Evolutionary conservation across 2,113 vertebrate genomes (phyloP), one percentile per base, ranked within the genome.

Genomic region (Ageneiosus marmoratus): DNA sequence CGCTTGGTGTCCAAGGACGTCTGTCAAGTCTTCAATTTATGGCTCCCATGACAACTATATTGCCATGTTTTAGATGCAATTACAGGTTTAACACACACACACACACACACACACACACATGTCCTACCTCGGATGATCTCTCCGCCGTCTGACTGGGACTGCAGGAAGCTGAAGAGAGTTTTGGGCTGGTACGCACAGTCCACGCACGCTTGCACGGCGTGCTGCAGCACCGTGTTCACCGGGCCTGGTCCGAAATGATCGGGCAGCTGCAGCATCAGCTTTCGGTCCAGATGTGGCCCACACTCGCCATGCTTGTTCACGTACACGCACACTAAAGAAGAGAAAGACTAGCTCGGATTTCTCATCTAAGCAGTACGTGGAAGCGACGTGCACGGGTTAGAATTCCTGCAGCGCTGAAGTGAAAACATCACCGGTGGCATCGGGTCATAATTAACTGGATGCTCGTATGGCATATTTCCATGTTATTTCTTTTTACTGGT

Each of bases 161-260:
- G 97, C 48, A 99, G 95, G 90, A 98, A 96, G 63, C 95, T 91
- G 91, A 98, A 96, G 84, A 99, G 95, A 62, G 93, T 91, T 83
- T 97, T 96, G 55, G 95, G 91, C 79, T 97, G 94, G 92, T 95
- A 93, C 56, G 97, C 96, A 88, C 96, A 98, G 92, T 99, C 96
- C 84, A 99, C 96, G 0, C 96, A 99, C 82, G 97, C 96, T 91
- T 99, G 98, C 6, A 99, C 96, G 0, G 95, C 95, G 88, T 95
- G 95, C 89, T 96, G 96, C 55, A 99, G 95, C 0, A 99, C 94
- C 24, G 96, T 92, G 50, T 98, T 98, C 82, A 99, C 98, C 0
- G 98, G 96, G 44, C 97, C 97, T 0, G 97, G 98, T 44, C 98
- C 98, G 65, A 97, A 99, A 91, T 98, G 97, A 89, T 98, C 96